These are phyloP conservation scores for Margarornis squamiger DNA, from an alignment of 2,797 vertebrate genomes.

Conservation along the genomic window DNA sequence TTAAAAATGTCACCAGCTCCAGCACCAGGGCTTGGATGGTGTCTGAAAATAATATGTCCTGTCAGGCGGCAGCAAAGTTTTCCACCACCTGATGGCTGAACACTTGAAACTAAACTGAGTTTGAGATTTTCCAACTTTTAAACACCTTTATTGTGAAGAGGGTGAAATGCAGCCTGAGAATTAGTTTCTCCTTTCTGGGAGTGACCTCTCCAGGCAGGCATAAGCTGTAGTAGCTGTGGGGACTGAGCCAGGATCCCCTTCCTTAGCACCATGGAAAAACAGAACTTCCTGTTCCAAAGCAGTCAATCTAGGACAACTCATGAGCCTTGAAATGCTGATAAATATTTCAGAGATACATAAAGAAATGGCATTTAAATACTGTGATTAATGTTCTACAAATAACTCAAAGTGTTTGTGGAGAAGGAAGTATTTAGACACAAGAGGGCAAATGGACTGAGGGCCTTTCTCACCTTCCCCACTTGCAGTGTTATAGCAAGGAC, in stretches of 20 bases:
- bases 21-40: background rate
- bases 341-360: background rate
- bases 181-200: background rate
- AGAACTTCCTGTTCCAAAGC: background rate
- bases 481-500: background rate
- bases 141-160: background rate
- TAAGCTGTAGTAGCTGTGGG: background rate
- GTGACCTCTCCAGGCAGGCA: background rate
- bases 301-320: background rate
- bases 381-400: background rate
- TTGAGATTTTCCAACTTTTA: background rate
- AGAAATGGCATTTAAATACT: background rate
- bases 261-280: background rate
- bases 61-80: constrained; percentile 11
- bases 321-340: background rate
- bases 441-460: background rate
- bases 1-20: constrained; percentile 45
- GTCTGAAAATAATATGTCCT: background rate
- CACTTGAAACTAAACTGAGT: background rate
- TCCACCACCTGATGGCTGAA: background rate
- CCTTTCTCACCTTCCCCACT: background rate
- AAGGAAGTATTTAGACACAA: background rate
- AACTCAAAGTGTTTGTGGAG: background rate
- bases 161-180: background rate
- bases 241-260: background rate